phyloP scores from a whole-genome alignment of 2,113 vertebrate species.

The Austrofundulus limnaeus region DNA sequence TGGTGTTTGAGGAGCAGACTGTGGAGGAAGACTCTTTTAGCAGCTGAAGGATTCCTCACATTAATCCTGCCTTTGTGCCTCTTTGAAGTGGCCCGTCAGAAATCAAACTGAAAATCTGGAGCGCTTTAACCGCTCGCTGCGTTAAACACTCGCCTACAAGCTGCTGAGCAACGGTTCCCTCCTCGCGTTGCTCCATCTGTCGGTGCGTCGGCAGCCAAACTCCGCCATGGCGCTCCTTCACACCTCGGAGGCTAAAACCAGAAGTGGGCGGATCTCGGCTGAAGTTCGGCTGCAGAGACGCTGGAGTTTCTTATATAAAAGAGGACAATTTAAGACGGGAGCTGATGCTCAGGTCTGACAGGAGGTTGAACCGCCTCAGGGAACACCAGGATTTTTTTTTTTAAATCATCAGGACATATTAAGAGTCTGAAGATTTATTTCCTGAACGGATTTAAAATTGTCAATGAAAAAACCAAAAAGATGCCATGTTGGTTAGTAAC shows the following conservation, averaged over 20 bases:
- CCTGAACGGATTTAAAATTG: too few relatives aligned
- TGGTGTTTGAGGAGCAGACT: constrained; percentile 36
- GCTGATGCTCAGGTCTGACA: constrained; percentile 15
- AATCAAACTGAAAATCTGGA: constrained; percentile 63
- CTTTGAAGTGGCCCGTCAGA: constrained; percentile 39
- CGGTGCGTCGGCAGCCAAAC: constrained; percentile 52
- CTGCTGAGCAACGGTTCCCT: constrained; percentile 46
- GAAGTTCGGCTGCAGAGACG: constrained; percentile 31
- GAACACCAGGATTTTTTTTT: neutral
- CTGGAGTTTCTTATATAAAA: too few relatives aligned
- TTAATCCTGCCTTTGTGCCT: constrained; percentile 24
- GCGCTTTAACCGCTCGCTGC: constrained; percentile 52
- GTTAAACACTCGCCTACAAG: constrained; percentile 45
- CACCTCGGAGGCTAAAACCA: constrained; percentile 39
- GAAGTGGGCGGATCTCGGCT: constrained; percentile 34
- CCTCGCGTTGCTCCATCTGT: constrained; percentile 67
- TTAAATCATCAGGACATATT: too few relatives aligned
- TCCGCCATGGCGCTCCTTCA: constrained; percentile 33
- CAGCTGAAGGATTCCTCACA: constrained; percentile 32
- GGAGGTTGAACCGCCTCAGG: neutral
- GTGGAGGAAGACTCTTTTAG: constrained; percentile 16
- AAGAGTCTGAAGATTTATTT: too few relatives aligned
- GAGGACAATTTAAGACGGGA: neutral
- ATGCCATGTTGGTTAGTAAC: neutral
- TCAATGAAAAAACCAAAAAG: too few relatives aligned